Evolutionary conservation across 2,797 vertebrate species (phyloP).

Genomic region (Sarcophilus harrisii): DNA sequence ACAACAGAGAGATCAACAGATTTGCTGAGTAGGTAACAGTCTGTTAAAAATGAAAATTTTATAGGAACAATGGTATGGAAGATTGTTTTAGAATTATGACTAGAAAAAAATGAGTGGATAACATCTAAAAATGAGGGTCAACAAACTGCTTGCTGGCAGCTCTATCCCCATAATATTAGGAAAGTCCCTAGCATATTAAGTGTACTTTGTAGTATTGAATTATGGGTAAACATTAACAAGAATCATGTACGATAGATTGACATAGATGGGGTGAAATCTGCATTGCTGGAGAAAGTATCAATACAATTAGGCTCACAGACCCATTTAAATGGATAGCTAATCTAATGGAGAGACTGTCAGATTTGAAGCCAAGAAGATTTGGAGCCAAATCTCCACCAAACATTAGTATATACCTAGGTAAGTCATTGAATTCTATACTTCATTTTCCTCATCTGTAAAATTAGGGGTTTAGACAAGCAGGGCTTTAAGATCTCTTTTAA

Average conservation of each 20-base stretch:
- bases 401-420: not conserved
- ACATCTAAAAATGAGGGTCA: not conserved
- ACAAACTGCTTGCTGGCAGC: not conserved
- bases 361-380: not conserved
- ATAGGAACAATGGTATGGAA: not conserved
- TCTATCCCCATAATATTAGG: not conserved
- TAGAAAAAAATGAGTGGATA: not conserved
- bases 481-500: not conserved
- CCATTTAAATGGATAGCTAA: not conserved
- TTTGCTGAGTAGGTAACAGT: not conserved
- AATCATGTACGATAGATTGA: not conserved
- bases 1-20: not conserved
- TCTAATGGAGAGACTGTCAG: not conserved
- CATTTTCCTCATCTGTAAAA: not conserved
- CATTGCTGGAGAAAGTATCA: not conserved
- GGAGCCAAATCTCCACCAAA: not conserved
- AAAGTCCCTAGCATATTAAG: not conserved
- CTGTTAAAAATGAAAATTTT: not conserved
- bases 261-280: not conserved
- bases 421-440: not conserved
- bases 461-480: not conserved
- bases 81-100: conserved; percentile 48
- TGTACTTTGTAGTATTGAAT: not conserved
- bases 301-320: not conserved
- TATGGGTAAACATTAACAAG: not conserved